Conservation (phyloP, 2,797 vertebrate species). For the Neosalanx taihuensis region DNA sequence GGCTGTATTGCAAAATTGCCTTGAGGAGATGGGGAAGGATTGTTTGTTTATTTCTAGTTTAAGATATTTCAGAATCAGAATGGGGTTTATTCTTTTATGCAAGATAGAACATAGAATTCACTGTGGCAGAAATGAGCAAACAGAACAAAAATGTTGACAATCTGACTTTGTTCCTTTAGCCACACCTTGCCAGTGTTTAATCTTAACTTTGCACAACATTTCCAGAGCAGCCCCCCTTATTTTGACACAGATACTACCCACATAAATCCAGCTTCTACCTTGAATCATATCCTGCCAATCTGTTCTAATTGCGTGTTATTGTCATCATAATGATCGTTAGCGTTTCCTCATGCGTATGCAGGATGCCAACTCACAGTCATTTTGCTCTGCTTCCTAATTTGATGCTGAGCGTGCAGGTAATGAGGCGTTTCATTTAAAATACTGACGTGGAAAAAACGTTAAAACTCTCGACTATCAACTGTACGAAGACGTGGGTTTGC, state of each 20-base stretch:
- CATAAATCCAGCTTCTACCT: no score
- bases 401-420: constrained; percentile 15
- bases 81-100: no score
- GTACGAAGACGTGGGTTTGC: not conserved
- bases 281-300: not conserved
- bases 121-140: no score
- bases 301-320: constrained; percentile 9
- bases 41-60: not conserved
- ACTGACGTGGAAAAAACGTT: not conserved
- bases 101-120: no score
- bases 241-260: no score
- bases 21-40: constrained; percentile 37
- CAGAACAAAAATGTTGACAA: not conserved
- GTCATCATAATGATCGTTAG: constrained; percentile 28
- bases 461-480: not conserved
- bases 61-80: no score
- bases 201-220: not conserved
- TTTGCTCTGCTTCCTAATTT: constrained; percentile 25
- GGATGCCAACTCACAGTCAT: constrained; percentile 15
- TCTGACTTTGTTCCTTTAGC: not conserved
- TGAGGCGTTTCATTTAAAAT: constrained; percentile 24
- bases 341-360: not conserved
- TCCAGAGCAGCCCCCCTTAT: no score
- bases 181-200: not conserved
- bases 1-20: constrained; percentile 50